A percentile compares a stretch with the other conserved stretches of the same genome.
Evolutionary conservation across 1,140 invertebrate genomes (phyloP).

Genomic region (Neodiprion fabricii): DNA sequence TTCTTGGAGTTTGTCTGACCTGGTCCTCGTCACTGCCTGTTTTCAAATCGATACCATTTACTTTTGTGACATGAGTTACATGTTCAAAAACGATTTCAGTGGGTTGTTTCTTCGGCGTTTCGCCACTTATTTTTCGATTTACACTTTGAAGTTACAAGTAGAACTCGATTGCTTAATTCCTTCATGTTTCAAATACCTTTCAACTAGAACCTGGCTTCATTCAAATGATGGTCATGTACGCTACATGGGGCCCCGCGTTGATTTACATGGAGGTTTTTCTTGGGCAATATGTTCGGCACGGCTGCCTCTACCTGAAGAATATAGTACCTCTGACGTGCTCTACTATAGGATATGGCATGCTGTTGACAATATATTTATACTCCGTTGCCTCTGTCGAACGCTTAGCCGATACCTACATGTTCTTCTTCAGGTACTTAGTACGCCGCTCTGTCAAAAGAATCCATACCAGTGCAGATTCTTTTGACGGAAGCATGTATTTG

Average conservation of each 20-base stretch:
- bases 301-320: conserved; percentile 7
- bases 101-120: too few species aligned
- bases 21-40: background rate
- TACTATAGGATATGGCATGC: background rate
- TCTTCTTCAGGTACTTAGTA: background rate
- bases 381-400: background rate
- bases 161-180: background rate
- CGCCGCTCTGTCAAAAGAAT: too few species aligned
- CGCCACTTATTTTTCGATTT: too few species aligned
- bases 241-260: background rate
- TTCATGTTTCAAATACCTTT: background rate
- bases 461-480: too few species aligned
- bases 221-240: background rate
- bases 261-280: background rate
- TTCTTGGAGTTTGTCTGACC: background rate
- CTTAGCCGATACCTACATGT: background rate
- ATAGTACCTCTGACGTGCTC: background rate
- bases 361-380: conserved; percentile 1
- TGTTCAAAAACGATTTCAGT: background rate
- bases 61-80: background rate
- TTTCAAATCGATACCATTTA: background rate
- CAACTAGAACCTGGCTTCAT: background rate
- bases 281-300: background rate
- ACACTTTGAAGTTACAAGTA: too few species aligned
- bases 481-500: too few species aligned